Evolutionary conservation across 2,797 vertebrate genomes (phyloP).

Genomic region (Eidolon dupreanum): DNA sequence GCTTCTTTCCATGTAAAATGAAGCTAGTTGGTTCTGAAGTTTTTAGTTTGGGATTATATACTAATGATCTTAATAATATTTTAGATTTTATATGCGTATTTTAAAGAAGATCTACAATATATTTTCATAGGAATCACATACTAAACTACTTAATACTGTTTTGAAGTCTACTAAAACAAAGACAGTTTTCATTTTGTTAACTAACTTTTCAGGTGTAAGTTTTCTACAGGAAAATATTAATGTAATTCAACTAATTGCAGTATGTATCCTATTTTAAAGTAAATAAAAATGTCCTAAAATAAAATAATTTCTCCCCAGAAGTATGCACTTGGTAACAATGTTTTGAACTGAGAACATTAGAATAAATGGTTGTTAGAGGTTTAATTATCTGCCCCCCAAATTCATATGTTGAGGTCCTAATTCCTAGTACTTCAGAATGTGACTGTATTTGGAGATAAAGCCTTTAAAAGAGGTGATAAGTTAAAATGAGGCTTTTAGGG

Average conservation of each 20-base stretch:
- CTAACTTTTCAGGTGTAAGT: conserved; percentile 17
- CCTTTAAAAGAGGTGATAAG: neutral
- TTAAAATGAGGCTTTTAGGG: neutral
- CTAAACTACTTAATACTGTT: conserved; percentile 19
- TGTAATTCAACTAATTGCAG: conserved; percentile 25
- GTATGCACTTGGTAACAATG: neutral
- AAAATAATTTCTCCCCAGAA: conserved; percentile 28
- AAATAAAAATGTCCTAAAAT: conserved; percentile 22
- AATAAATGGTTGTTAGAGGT: neutral
- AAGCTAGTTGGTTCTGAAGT: conserved; percentile 6
- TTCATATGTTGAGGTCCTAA: neutral
- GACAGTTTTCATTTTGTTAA: conserved; percentile 31
- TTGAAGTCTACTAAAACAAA: conserved; percentile 24
- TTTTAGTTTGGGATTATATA: conserved; percentile 13
- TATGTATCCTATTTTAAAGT: neutral
- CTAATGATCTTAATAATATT: conserved; percentile 34
- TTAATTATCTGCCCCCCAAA: neutral
- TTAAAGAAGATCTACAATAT: neutral
- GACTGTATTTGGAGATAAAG: neutral
- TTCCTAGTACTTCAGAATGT: neutral
- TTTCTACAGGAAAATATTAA: conserved; percentile 31
- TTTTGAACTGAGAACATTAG: conserved; percentile 21
- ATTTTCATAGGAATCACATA: conserved; percentile 33
- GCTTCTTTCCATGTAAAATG: conserved; percentile 4
- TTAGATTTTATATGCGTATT: conserved; percentile 41